Conservation (phyloP, 2,797 vertebrate genomes). For the Lycodopsis pacificus region DNA sequence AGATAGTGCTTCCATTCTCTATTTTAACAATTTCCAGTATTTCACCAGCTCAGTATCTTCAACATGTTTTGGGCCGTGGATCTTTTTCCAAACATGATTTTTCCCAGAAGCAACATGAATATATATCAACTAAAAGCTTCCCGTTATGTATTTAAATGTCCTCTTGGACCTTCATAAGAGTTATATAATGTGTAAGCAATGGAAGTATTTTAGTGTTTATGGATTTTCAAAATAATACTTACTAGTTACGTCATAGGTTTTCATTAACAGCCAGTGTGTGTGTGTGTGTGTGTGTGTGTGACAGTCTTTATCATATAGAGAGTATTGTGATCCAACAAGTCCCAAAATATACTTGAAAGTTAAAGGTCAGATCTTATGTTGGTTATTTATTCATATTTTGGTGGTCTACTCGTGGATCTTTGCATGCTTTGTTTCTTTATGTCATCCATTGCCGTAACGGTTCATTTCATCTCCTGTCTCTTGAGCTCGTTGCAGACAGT, state of each 20-base stretch:
- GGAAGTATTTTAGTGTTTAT: conserved; percentile 1
- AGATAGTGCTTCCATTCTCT: not conserved
- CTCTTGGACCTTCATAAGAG: not conserved
- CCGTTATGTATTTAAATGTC: not conserved
- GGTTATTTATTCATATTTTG: not conserved
- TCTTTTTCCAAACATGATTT: not conserved
- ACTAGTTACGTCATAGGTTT: not conserved
- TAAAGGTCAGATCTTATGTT: not conserved
- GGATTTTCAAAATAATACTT: conserved; percentile 19
- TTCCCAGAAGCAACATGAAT: not conserved
- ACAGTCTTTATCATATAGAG: not conserved
- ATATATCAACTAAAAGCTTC: not conserved
- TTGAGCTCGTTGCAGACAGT: not conserved
- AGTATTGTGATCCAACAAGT: not conserved
- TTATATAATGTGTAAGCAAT: conserved; percentile 20
- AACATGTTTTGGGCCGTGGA: not conserved
- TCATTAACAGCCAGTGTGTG: not conserved
- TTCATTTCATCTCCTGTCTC: not conserved
- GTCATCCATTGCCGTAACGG: not conserved
- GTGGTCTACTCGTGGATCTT: not conserved
- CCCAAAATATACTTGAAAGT: not conserved
- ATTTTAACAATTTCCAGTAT: not conserved
- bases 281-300: not conserved
- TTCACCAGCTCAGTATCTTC: not conserved
- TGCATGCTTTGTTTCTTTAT: not conserved